Evolutionary conservation across 2,797 vertebrate species (phyloP).

Genomic region (Sebastes iracundus): DNA sequence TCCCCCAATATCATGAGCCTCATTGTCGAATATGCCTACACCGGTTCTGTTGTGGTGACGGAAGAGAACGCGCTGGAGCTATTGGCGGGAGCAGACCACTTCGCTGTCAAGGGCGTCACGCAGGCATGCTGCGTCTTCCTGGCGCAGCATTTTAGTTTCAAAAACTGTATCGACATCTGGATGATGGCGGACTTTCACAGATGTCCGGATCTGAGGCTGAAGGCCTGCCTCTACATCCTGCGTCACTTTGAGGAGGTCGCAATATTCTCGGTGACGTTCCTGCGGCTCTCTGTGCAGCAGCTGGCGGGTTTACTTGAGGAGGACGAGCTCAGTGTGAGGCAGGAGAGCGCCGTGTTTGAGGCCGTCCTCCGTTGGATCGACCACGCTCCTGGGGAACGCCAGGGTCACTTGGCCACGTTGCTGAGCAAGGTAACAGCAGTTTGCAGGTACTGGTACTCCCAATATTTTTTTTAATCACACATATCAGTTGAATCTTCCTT

Average conservation of each 20-base stretch:
- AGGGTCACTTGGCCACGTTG: conserved; percentile 13
- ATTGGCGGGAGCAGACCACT: background rate
- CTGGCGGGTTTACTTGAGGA: conserved; percentile 79
- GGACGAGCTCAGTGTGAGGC: conserved; percentile 82
- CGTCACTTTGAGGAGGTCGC: conserved; percentile 21
- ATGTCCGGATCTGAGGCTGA: background rate
- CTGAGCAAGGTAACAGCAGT: conserved; percentile 17
- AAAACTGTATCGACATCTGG: conserved; percentile 11
- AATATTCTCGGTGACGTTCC: background rate
- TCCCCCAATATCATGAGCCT: background rate
- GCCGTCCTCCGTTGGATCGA: conserved; percentile 54
- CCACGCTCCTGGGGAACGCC: conserved; percentile 7
- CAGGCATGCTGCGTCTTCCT: conserved; percentile 10
- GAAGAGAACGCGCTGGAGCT: conserved; percentile 17
- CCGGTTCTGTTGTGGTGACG: background rate
- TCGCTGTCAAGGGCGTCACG: background rate
- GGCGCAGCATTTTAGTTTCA: background rate
- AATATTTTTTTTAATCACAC: no score
- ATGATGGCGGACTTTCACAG: background rate
- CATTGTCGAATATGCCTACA: conserved; percentile 27
- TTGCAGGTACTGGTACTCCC: no score
- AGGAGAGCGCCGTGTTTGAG: conserved; percentile 72
- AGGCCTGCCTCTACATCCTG: background rate
- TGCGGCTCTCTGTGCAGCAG: conserved; percentile 47
- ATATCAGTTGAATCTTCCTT: no score